Conservation (phyloP, 2,797 vertebrate genomes). For the Danio jaintianensis region DNA sequence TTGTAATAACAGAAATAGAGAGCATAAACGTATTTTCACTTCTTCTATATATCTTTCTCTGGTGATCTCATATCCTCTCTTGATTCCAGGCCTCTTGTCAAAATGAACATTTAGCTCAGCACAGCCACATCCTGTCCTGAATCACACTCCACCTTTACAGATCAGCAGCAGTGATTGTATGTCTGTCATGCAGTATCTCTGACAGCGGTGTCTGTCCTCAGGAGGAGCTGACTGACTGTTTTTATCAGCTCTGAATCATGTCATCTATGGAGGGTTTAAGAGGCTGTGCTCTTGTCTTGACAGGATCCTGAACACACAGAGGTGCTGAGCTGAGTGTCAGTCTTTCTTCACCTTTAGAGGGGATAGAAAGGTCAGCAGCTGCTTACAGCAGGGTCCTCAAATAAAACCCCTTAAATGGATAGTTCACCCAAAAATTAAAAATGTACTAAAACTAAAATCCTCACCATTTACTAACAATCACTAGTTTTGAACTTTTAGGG, state of each 20-base stretch:
- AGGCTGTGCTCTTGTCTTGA: conserved; percentile 25
- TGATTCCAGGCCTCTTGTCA: conserved; percentile 37
- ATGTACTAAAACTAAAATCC: too few species aligned
- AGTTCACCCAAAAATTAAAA: too few species aligned
- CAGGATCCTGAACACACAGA: conserved; percentile 29
- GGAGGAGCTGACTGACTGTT: conserved; percentile 16
- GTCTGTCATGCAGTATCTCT: neutral
- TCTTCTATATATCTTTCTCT: conserved; percentile 9
- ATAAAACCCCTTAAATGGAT: too few species aligned
- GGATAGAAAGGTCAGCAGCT: neutral
- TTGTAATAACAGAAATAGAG: too few species aligned
- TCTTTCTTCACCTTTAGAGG: neutral
- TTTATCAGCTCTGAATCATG: conserved; percentile 7
- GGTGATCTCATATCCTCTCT: conserved; percentile 48
- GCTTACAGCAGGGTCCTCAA: too few species aligned
- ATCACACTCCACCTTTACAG: neutral
- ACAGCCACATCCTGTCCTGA: conserved; percentile 34
- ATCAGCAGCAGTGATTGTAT: neutral
- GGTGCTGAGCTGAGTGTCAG: neutral
- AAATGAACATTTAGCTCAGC: conserved; percentile 50
- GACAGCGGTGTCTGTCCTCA: conserved; percentile 1
- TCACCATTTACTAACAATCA: too few species aligned
- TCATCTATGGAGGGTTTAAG: conserved; percentile 35
- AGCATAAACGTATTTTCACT: neutral
- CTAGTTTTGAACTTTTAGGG: too few species aligned